Percentiles rank a stretch among this genome's conserved stretches.
Conservation (phyloP, 2,113 vertebrate species). For the Callipepla squamata region DNA sequence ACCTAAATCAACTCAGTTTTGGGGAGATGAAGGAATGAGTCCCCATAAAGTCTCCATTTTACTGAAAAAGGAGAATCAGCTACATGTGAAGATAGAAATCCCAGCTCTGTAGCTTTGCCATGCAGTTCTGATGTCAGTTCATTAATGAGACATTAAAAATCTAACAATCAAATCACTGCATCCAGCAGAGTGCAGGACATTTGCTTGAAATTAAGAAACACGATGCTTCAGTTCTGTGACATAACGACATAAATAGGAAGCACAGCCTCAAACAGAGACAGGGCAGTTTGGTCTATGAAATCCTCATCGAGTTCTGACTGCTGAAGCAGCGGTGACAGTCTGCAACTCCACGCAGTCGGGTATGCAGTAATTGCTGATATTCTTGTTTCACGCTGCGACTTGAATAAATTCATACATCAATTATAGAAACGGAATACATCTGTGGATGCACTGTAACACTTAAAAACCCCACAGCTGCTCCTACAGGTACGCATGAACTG, state of each 20-base stretch:
- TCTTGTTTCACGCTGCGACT: background rate
- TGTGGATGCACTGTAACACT: background rate
- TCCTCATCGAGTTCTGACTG: background rate
- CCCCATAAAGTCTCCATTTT: background rate
- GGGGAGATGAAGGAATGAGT: background rate
- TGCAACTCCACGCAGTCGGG: background rate
- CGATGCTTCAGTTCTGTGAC: background rate
- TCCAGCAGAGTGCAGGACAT: background rate
- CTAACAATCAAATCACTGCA: background rate
- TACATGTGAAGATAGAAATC: background rate
- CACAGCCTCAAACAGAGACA: background rate
- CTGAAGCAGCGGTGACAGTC: background rate
- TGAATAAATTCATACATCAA: background rate
- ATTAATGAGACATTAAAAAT: background rate
- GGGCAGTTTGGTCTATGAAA: background rate
- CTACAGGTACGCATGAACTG: background rate
- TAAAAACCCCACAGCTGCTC: background rate
- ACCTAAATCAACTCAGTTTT: background rate
- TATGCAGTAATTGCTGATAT: background rate
- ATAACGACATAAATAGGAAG: background rate
- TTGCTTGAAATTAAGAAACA: background rate
- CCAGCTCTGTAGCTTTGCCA: background rate
- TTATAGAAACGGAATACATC: rapidly evolving
- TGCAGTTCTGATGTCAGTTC: background rate
- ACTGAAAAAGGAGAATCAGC: background rate